Conservation (phyloP, 2,797 vertebrate genomes). For the Phoeniculus purpureus region DNA sequence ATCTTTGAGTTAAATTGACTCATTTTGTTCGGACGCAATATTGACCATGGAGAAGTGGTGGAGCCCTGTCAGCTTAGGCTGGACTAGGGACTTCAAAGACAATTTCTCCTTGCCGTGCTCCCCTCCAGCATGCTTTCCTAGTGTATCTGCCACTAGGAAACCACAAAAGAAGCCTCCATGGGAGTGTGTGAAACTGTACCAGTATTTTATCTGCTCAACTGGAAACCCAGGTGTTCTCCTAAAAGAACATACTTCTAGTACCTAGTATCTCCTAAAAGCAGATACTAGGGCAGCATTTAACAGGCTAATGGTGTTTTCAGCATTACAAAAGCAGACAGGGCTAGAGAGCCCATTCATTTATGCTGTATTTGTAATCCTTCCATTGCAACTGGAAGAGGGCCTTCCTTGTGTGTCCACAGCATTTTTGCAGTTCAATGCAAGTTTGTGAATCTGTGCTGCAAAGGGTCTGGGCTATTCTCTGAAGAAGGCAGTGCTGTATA, state of each 20-base stretch:
- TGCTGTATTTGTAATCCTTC: neutral
- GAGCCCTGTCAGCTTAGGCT: neutral
- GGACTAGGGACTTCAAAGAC: neutral
- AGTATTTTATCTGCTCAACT: neutral
- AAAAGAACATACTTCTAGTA: neutral
- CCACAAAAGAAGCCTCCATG: neutral
- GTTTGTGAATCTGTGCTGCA: neutral
- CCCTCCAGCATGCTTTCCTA: neutral
- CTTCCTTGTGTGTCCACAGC: neutral
- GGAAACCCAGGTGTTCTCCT: neutral
- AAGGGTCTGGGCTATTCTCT: neutral
- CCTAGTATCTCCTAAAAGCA: neutral
- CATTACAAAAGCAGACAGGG: neutral
- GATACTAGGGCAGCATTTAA: neutral
- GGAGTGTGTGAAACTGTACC: neutral
- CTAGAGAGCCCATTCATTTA: neutral
- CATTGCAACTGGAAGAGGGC: neutral
- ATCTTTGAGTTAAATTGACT: neutral
- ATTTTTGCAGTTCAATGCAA: neutral
- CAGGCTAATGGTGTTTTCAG: neutral
- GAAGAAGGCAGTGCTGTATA: neutral
- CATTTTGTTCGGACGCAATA: neutral
- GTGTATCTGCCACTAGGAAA: neutral
- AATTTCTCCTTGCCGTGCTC: neutral
- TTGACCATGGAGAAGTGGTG: neutral